Percentiles rank a stretch among this genome's conserved stretches.
Evolutionary conservation across 2,797 vertebrate genomes (phyloP).

Genomic region (Pangasius djambal): DNA sequence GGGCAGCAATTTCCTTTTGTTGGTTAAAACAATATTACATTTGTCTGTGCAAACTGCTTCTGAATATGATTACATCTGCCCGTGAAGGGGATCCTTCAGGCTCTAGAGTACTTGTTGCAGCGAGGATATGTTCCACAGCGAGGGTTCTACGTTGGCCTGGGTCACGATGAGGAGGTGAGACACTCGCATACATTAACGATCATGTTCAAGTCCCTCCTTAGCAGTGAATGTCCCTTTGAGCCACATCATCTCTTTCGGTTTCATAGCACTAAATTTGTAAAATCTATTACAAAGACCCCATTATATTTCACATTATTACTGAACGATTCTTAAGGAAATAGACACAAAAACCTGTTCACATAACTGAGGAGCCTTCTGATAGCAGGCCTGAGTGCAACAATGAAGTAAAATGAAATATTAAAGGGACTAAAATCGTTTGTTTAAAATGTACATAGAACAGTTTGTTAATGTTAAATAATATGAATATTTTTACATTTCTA

Average conservation of each 20-base stretch:
- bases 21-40: slow-evolving; percentile 13
- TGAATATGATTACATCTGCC: slow-evolving; percentile 37
- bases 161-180: slow-evolving; percentile 90
- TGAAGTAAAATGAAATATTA: not conserved
- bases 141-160: slow-evolving; percentile 89
- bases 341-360: not conserved
- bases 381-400: not conserved
- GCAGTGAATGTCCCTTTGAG: not conserved
- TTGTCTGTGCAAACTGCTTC: slow-evolving; percentile 2
- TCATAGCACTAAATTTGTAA: not conserved
- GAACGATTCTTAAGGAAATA: no score
- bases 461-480: not conserved
- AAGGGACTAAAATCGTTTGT: not conserved
- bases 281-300: not conserved
- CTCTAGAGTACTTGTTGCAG: slow-evolving; percentile 86
- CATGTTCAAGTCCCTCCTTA: not conserved
- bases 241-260: not conserved
- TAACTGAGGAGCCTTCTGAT: not conserved
- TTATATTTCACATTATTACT: not conserved
- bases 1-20: not conserved
- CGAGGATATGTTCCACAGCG: slow-evolving; percentile 83
- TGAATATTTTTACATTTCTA: not conserved
- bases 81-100: slow-evolving; percentile 87
- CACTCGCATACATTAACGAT: not conserved
- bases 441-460: not conserved